These are phyloP conservation scores for Pseudomyrmex cubaensis DNA, from an alignment of 1,140 invertebrate genomes.

Conservation along the genomic window DNA sequence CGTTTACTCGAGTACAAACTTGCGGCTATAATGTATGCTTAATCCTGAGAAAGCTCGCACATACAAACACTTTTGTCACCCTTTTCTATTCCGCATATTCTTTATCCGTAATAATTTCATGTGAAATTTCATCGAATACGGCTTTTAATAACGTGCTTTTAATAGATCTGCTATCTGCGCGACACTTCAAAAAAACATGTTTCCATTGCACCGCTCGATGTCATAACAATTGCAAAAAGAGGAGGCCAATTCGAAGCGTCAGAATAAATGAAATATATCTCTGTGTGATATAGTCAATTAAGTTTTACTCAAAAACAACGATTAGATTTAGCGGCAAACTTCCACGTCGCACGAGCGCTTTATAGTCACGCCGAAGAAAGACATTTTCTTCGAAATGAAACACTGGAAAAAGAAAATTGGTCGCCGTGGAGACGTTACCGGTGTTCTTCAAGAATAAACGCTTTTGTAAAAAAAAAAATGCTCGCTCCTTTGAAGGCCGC, in stretches of 20 bases:
- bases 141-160: neutral
- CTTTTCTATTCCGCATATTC: neutral
- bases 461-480: slow-evolving; percentile 53
- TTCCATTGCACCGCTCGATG: neutral
- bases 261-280: slow-evolving; percentile 5
- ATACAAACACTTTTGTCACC: slow-evolving; percentile 9
- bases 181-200: neutral
- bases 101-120: slow-evolving; percentile 34
- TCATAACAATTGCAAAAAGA: neutral
- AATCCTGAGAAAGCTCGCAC: slow-evolving; percentile 10
- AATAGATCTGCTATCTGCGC: neutral
- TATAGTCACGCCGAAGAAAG: slow-evolving; percentile 1
- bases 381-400: slow-evolving; percentile 31
- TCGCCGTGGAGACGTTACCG: slow-evolving; percentile 7
- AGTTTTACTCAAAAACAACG: slow-evolving; percentile 25
- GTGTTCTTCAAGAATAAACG: slow-evolving; percentile 28
- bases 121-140: neutral
- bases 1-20: slow-evolving; percentile 36
- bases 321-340: slow-evolving; percentile 45
- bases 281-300: neutral
- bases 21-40: slow-evolving; percentile 7
- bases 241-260: neutral
- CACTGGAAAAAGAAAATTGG: slow-evolving; percentile 57
- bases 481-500: slow-evolving; percentile 6
- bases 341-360: slow-evolving; percentile 3